phyloP scores from a whole-genome alignment of 2,888 invertebrate species.

The Hecatera dysodea region DNA sequence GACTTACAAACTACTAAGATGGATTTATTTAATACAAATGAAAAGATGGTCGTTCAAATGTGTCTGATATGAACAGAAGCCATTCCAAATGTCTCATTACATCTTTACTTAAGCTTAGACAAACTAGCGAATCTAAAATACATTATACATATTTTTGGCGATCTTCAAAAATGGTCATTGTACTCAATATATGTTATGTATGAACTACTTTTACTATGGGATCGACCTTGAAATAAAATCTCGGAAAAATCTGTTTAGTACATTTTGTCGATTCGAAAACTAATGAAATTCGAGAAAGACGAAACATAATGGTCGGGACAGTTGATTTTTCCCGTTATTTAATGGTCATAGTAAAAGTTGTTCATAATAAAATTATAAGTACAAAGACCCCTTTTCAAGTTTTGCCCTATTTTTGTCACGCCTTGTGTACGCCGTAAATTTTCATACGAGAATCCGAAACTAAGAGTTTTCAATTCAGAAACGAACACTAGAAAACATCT shows the following conservation, averaged over 20 bases:
- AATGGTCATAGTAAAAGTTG: background rate
- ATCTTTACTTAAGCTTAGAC: slow-evolving; percentile 2
- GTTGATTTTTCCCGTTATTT: no score
- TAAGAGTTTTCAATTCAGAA: no score
- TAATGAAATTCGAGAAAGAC: no score
- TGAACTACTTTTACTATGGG: no score
- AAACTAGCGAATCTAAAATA: slow-evolving; percentile 19
- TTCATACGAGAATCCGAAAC: no score
- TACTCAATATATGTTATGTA: no score
- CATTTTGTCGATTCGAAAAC: no score
- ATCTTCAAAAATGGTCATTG: background rate
- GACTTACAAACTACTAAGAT: slow-evolving; percentile 16
- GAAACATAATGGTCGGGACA: no score
- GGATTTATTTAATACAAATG: slow-evolving; percentile 6
- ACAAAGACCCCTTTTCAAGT: background rate
- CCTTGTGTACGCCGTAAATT: background rate
- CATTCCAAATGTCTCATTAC: slow-evolving; percentile 1
- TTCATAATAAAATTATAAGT: background rate
- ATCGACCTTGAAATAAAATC: no score
- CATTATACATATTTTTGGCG: background rate
- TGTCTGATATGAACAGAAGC: slow-evolving; percentile 2
- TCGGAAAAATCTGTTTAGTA: no score
- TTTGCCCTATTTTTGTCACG: background rate
- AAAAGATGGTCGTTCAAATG: background rate
- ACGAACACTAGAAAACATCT: no score